Base-by-base conservation (phyloP, 2,888 invertebrate genomes). In the Lobophora halterata region DNA sequence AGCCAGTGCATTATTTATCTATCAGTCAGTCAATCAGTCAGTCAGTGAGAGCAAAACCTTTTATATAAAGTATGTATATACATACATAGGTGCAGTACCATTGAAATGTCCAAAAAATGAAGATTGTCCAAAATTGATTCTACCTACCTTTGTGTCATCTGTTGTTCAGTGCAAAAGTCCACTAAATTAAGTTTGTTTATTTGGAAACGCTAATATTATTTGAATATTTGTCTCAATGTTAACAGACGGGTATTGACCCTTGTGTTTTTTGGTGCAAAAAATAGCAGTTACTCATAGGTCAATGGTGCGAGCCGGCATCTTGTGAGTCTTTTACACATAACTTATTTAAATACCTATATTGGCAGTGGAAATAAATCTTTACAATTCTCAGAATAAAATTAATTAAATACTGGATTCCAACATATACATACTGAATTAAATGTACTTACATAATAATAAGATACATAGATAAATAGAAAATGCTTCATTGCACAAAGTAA, bases 211-310 rank as follows among this genome's bases (percentile, higher is more conserved):
- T 26, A 38, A 29, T 12, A 26, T 26, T 27, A 40, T 46, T 45
- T 25, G 16, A 41, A 45, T 47, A 43, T 37, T 34, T 36, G 43
- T 49, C 47, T 41, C 43, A 39, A 31, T 46, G 49, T 52, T 47
- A 47, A 36, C 40, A 43, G 45, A 49, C 53, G 53, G 50, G 42
- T 53, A 49, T 45, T 53, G 53, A 53, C 50, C 53, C 53, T 50
- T 40, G 27, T 28, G 25, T 34, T 43, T 46, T 49, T 49, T 38
- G 35, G 36, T 38, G 49, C 47, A 44, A 46, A 49, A 52, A 47
- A 36, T 39, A 28, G 31, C 45, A 39, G 52, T 52, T 81, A 81
- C 74, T 81, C 81, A 81, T 81, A 81, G 80, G 81, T 81, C 79
- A 75, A 67, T 73, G 74, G 65, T 71, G 76, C 71, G 71, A 71